Evolutionary conservation across 64 coral and sea anemone genomes (phyloP), one percentile per base, ranked within the genome.

Genomic region (Hydrozoanthus tunicans): DNA sequence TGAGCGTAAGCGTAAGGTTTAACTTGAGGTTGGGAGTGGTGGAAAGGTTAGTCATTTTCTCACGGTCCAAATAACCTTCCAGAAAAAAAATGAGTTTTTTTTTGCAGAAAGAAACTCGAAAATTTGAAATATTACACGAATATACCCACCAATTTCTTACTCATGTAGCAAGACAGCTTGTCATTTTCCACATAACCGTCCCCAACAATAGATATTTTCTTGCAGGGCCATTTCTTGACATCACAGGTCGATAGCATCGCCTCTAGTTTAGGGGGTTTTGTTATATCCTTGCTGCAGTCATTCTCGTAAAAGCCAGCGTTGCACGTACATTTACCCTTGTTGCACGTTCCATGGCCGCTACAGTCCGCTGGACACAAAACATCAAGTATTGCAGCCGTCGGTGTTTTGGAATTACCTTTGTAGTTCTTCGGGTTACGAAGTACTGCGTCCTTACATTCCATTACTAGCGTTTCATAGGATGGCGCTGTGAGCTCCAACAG

Each of bases 281-380:
- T 43, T 43, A 43, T 85, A 13, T 85, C 82, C 51, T 85, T 85
- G 13, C 82, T 85, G 8, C 82, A 85, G n/a, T 85, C 82, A 6
- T 85, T 70, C 53, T 85, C 82, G 65, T 71, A 85, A 52, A 56
- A 85, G 13, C 82, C 82, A 23, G 14, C 11, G 4, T 85, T 65
- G 4, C 82, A 85, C 0, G 82, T 85, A n/a, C 82, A 85, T 70
- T 85, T 85, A 12, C 53, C 82, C 1, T 56, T 9, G 7, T 55
- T 70, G 15, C 82, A 85, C 3, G 64, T 70, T 23, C 82, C 82
- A 25, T 85, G 82, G 4, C 82, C 82, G 17, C 82, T 85, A 11
- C 82, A 85, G 6, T 85, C 32, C 0, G 32, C 32, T 43, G 32
- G 32, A 43, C 32, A 43, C 32, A 43, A 43, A 43, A 1, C 32